Evolutionary conservation across 2,797 vertebrate species (phyloP), one percentile per base, ranked within the genome.

Genomic region (Rhinogobio ventralis): DNA sequence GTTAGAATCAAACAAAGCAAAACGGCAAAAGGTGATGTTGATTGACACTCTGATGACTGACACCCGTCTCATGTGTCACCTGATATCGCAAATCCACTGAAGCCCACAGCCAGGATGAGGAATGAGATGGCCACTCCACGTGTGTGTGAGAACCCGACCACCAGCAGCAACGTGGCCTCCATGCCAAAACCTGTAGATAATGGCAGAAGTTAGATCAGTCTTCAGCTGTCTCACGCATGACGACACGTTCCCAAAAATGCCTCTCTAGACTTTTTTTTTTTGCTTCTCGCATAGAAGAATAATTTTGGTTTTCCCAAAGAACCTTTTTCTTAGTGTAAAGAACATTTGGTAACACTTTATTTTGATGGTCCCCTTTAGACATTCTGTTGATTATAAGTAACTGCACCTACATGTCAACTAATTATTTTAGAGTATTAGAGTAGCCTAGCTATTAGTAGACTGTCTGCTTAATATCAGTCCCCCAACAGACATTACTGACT

Each of bases 31-130:
- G 23, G 25, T 57, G 36, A 25, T 81, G 20, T 51, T 9, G 39
- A 45, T 14, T 69, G 64, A n/a, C 17, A 84, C 1, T 85, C 10
- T 76, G 53, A 46, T 77, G 55, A 74, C 23, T 57, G 36, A 82
- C 55, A 28, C 49, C 15, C 36, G 62, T 68, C 36, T 73, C 66
- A 39, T 84, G 64, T 71, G 14, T 86, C 95, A 99, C 98, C 98
- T 95, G 98, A 99, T 94, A 99, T 99, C 86, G 98, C 98, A 89
- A 99, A 99, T 90, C 98, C 98, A 68, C 98, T 99, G 91, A 99
- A 99, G 79, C 98, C 98, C 20, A 99, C 98, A 69, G 98, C 98
- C 86, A 99, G 94, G 69, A 99, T 97, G 17, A 99, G 93, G 90
- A 99, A 99, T 83, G 97, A 96, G 91, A 99, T 99, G 73, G 98